Base-by-base conservation (phyloP, 2,888 invertebrate species). In the Heteropelma amictum region DNA sequence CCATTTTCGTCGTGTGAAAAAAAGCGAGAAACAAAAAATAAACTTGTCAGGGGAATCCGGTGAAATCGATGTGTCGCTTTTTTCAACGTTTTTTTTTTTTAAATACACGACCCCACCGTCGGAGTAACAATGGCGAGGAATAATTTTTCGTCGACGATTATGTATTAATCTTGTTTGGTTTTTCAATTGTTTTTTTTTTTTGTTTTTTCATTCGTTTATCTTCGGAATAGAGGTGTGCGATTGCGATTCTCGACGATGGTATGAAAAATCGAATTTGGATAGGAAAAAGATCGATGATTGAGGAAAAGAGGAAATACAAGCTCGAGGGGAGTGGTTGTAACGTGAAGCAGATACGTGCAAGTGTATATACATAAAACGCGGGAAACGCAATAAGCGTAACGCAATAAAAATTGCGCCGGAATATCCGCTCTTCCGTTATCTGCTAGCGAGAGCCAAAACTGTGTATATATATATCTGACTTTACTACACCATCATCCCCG, bases 301-400 rank as follows among this genome's bases (percentile, higher is more conserved):
- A 4, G 76, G 65, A 51, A 6, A 21, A 67, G 56, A 64, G 49
- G 23, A 53, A 65, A 65, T 14, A n/a, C n/a, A 54, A 30, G 45
- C 21, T 33, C 17, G 26, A 12, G 26, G 40, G n/a, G 23, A 26
- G 33, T 53, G 56, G 58, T 42, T 64, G 70, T 56, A 40, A 47
- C 61, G 40, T 30, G 33, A 40, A 51, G 71, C n/a, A 60, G 56
- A 75, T 77, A 73, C 73, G 69, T 78, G 67, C 74, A 70, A 72
- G 76, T 74, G 72, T 77, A n/a, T n/a, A n/a, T n/a, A n/a, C n/a
- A n/a, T 53, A 84, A 85, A 84, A 84, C 84, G 83, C 82, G 81
- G 84, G 83, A 83, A 85, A 85, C 83, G 84, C 83, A 84, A 84
- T 85, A 84, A 84, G 83, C 82, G 83, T 84, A 83, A 84, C 83